A percentile compares a stretch with the other conserved stretches of the same genome.
phyloP scores from a whole-genome alignment of 2,113 vertebrate species.

The Zootoca vivipara region DNA sequence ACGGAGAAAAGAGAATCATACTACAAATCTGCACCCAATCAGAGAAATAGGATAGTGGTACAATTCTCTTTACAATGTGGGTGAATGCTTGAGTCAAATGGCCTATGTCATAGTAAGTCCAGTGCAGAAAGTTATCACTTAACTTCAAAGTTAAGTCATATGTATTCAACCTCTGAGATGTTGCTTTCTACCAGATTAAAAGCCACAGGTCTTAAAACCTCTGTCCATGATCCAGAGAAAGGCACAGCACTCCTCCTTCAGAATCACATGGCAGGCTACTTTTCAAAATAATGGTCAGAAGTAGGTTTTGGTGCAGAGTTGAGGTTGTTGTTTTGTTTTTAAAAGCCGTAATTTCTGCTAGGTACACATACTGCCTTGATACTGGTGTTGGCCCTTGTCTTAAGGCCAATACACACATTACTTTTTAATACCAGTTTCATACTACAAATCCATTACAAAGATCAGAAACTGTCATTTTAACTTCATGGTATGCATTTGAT shows the following conservation, averaged over 20 bases:
- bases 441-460: neutral
- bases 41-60: neutral
- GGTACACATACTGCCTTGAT: neutral
- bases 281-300: neutral
- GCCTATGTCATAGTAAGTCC: neutral
- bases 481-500: neutral
- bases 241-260: neutral
- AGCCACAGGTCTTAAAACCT: neutral
- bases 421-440: neutral
- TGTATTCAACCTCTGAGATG: neutral
- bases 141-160: neutral
- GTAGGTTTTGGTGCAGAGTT: neutral
- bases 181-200: neutral
- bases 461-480: neutral
- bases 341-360: neutral
- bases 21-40: neutral
- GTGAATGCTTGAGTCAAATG: neutral
- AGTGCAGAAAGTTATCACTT: neutral
- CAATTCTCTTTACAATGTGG: neutral
- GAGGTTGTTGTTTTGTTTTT: too few species aligned
- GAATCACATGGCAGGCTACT: neutral
- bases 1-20: neutral
- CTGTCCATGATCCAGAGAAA: neutral
- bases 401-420: neutral
- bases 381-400: neutral